Evolutionary conservation across 2,113 vertebrate species (phyloP).

Genomic region (Paradoxurus hermaphroditus): DNA sequence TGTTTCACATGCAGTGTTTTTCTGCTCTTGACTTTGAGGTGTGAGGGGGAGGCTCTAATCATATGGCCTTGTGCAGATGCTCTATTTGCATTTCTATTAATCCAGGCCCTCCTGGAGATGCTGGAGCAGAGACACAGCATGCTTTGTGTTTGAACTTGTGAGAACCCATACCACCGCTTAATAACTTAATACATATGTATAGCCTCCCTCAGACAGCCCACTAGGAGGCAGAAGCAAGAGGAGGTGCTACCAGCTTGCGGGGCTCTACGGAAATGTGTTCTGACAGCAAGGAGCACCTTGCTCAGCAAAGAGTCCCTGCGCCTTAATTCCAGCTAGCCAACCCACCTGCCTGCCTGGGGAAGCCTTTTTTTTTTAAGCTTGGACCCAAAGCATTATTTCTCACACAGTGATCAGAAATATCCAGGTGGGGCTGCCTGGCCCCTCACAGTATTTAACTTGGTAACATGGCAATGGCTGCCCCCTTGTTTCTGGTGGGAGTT

Average conservation of each 20-base stretch:
- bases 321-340: not conserved
- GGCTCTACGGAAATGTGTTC: conserved; percentile 78
- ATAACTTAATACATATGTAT: conserved; percentile 91
- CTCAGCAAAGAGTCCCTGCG: conserved; percentile 54
- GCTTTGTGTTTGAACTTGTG: conserved; percentile 90
- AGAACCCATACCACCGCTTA: conserved; percentile 87
- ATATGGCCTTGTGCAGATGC: conserved; percentile 88
- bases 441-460: not conserved
- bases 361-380: not conserved
- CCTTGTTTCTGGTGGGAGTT: conserved; percentile 19
- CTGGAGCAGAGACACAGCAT: conserved; percentile 86
- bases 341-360: conserved; percentile 4
- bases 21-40: conserved; percentile 88
- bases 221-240: conserved; percentile 88
- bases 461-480: not conserved
- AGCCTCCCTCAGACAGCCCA: conserved; percentile 86
- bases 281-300: conserved; percentile 77
- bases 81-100: conserved; percentile 91
- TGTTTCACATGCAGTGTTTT: conserved; percentile 87
- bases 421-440: not conserved
- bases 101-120: conserved; percentile 88
- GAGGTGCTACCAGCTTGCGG: conserved; percentile 77
- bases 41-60: conserved; percentile 87
- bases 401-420: not conserved
- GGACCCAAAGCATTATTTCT: not conserved